Evolutionary conservation across 1,140 invertebrate genomes (phyloP).

Genomic region (Zaprionus camerounensis): DNA sequence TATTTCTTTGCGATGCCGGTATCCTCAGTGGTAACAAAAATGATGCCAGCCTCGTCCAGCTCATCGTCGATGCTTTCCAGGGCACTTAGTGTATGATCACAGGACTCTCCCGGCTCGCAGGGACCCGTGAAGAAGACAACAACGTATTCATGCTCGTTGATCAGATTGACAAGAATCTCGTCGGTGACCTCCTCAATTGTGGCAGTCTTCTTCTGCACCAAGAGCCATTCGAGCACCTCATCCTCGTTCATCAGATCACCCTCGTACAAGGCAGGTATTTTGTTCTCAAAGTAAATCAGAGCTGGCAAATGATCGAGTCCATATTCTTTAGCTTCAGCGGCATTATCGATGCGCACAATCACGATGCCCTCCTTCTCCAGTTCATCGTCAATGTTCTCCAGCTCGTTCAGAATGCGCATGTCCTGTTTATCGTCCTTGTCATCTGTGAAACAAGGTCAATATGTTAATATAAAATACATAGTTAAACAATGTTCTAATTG

Average conservation of each 20-base stretch:
- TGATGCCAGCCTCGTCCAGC: conserved; percentile 95
- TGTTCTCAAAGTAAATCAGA: conserved; percentile 95
- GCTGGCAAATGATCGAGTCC: conserved; percentile 95
- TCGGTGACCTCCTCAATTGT: conserved; percentile 98
- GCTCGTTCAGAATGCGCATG: conserved; percentile 93
- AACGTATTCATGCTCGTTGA: conserved; percentile 96
- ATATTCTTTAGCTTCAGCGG: conserved; percentile 94
- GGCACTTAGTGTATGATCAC: conserved; percentile 93
- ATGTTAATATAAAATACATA: too few relatives aligned
- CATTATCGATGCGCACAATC: conserved; percentile 94
- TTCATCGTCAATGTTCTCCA: conserved; percentile 97
- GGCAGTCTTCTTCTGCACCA: conserved; percentile 95
- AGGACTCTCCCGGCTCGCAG: conserved; percentile 94
- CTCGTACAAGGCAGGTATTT: conserved; percentile 96
- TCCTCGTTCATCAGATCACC: conserved; percentile 96
- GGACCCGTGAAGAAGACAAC: conserved; percentile 96
- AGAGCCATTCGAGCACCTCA: conserved; percentile 94
- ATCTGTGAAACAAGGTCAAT: conserved; percentile 85
- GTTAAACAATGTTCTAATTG: conserved; percentile 21
- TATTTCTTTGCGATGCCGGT: conserved; percentile 92
- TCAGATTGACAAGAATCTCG: conserved; percentile 94
- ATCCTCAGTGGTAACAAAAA: conserved; percentile 97
- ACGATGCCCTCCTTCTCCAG: conserved; percentile 95
- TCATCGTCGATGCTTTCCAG: conserved; percentile 97
- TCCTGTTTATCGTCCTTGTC: conserved; percentile 96